Evolutionary conservation across 2,113 vertebrate genomes (phyloP).

Genomic region (Odocoileus virginianus): DNA sequence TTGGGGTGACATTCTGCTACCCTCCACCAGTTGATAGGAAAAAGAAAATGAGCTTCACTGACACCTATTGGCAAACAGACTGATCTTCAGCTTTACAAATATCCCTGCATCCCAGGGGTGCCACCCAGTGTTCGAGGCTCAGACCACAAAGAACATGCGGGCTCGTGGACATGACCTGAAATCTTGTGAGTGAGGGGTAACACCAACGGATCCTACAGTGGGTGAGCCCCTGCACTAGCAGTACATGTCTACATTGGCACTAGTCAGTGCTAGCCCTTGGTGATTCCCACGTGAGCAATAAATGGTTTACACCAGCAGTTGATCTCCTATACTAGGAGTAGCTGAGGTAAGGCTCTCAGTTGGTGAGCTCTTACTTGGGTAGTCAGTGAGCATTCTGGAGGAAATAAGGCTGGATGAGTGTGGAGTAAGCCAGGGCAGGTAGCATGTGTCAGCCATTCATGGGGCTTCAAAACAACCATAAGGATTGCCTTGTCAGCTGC

Average conservation of each 20-base stretch:
- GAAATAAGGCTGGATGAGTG: not conserved
- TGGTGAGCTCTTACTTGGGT: not conserved
- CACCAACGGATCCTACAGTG: not conserved
- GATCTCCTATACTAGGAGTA: not conserved
- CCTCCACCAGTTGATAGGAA: not conserved
- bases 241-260: fast-evolving
- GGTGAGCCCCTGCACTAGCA: not conserved
- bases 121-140: not conserved
- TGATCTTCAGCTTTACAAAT: not conserved
- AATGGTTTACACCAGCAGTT: not conserved
- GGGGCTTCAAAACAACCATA: not conserved
- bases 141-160: not conserved
- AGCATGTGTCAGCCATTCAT: not conserved
- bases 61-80: not conserved
- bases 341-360: too few relatives aligned
- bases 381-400: not conserved
- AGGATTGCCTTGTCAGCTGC: not conserved
- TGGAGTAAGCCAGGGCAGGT: not conserved
- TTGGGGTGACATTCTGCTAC: not conserved
- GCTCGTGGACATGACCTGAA: not conserved
- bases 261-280: too few relatives aligned
- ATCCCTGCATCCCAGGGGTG: too few relatives aligned
- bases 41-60: not conserved
- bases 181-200: not conserved
- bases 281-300: not conserved